Evolutionary conservation across 2,113 vertebrate genomes (phyloP).

Genomic region (Syngnathus scovelli): DNA sequence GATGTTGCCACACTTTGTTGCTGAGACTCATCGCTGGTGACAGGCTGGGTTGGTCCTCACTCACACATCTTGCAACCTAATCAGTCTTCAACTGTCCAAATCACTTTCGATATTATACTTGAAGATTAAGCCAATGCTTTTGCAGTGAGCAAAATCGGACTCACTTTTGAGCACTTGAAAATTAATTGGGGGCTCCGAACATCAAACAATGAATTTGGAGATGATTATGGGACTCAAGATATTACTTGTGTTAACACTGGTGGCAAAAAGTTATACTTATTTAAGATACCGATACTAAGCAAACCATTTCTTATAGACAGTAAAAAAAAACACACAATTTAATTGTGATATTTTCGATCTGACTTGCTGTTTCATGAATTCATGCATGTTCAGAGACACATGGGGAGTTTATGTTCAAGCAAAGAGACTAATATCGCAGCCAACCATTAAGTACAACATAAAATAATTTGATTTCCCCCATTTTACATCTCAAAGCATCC

Average conservation of each 20-base stretch:
- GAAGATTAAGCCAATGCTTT: constrained; percentile 43
- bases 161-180: constrained; percentile 16
- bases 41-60: constrained; percentile 61
- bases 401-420: constrained; percentile 30
- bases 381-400: constrained; percentile 20
- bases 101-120: constrained; percentile 54
- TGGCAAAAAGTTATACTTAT: too few relatives aligned
- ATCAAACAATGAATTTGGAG: neutral
- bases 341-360: neutral
- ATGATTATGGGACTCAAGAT: neutral
- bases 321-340: neutral
- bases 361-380: constrained; percentile 13
- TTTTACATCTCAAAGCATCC: constrained; percentile 28
- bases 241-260: neutral
- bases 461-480: constrained; percentile 34
- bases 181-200: neutral
- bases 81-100: constrained; percentile 68
- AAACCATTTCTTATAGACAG: neutral
- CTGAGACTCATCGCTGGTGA: constrained; percentile 62
- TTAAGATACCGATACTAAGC: neutral
- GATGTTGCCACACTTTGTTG: constrained; percentile 51
- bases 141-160: constrained; percentile 18
- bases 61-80: constrained; percentile 68
- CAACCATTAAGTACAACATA: constrained; percentile 20
- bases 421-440: constrained; percentile 21